A percentile compares a stretch with the other conserved stretches of the same genome.
Evolutionary conservation across 2,113 vertebrate genomes (phyloP).

Genomic region (Xiphophorus couchianus): DNA sequence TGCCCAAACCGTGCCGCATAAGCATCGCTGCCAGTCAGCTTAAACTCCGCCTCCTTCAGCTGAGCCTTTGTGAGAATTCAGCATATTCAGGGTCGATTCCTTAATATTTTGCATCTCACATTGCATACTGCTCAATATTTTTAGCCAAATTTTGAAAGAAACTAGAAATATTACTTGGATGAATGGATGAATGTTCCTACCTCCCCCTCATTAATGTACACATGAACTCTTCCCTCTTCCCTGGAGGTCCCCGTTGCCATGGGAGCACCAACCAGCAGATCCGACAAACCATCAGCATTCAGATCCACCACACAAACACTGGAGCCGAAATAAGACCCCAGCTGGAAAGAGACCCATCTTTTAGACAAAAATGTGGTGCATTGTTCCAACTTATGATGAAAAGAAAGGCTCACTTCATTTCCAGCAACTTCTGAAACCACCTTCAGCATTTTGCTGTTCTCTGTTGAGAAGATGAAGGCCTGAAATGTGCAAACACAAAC

Average conservation of each 20-base stretch:
- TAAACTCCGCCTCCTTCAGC: constrained; percentile 83
- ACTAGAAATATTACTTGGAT: neutral
- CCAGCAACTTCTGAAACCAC: constrained; percentile 83
- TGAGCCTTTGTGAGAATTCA: constrained; percentile 67
- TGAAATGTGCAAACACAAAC: constrained; percentile 46
- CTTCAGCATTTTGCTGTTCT: constrained; percentile 60
- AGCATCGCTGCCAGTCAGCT: constrained; percentile 84
- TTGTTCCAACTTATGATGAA: constrained; percentile 18
- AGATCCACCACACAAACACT: constrained; percentile 90
- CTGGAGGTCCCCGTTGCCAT: constrained; percentile 77
- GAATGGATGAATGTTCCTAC: constrained; percentile 70
- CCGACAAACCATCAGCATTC: constrained; percentile 91
- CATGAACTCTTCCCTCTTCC: constrained; percentile 93
- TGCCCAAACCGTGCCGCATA: constrained; percentile 94
- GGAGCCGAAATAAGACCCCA: constrained; percentile 95
- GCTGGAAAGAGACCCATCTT: constrained; percentile 71
- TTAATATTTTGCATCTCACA: too few species aligned
- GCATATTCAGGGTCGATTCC: neutral
- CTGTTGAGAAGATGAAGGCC: constrained; percentile 87
- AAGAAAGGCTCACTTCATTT: constrained; percentile 81
- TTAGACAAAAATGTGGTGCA: neutral
- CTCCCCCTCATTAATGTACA: constrained; percentile 91
- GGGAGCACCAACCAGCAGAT: constrained; percentile 93
- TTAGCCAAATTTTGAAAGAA: neutral
- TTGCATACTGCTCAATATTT: too few species aligned